Conservation (phyloP, 1,140 invertebrate genomes). For the Chelonus insularis region DNA sequence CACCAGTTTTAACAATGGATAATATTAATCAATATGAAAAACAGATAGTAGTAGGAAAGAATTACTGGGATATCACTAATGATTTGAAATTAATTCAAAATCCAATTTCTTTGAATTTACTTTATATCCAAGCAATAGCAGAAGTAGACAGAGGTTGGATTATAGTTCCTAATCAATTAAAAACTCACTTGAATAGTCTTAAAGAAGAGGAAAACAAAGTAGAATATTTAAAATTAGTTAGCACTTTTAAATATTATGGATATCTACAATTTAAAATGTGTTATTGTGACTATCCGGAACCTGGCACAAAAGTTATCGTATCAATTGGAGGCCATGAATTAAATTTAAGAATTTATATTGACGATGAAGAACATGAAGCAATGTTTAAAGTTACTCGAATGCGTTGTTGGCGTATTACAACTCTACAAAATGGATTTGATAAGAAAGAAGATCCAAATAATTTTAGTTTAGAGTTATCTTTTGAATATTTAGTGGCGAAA, state of each 20-base stretch:
- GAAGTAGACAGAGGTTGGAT: slow-evolving; percentile 89
- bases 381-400: slow-evolving; percentile 92
- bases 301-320: slow-evolving; percentile 69
- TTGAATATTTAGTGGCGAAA: slow-evolving; percentile 94
- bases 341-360: slow-evolving; percentile 64
- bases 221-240: slow-evolving; percentile 85
- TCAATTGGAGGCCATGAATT: slow-evolving; percentile 80
- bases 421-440: slow-evolving; percentile 65
- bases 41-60: slow-evolving; percentile 48
- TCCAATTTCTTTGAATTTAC: slow-evolving; percentile 78
- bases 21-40: slow-evolving; percentile 49
- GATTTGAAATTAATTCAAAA: slow-evolving; percentile 82
- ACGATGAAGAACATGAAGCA: slow-evolving; percentile 67
- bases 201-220: slow-evolving; percentile 77
- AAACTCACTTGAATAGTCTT: slow-evolving; percentile 70
- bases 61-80: slow-evolving; percentile 87
- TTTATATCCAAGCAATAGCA: slow-evolving; percentile 84
- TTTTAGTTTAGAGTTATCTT: slow-evolving; percentile 78
- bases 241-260: slow-evolving; percentile 85
- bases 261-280: slow-evolving; percentile 82
- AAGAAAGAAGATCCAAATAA: slow-evolving; percentile 45
- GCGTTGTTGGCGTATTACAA: slow-evolving; percentile 95
- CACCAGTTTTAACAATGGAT: slow-evolving; percentile 87
- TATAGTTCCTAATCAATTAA: slow-evolving; percentile 69
- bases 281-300: slow-evolving; percentile 75